Evolutionary conservation across 2,113 vertebrate genomes (phyloP), one percentile per base, ranked within the genome.

Genomic region (Myotis davidii): DNA sequence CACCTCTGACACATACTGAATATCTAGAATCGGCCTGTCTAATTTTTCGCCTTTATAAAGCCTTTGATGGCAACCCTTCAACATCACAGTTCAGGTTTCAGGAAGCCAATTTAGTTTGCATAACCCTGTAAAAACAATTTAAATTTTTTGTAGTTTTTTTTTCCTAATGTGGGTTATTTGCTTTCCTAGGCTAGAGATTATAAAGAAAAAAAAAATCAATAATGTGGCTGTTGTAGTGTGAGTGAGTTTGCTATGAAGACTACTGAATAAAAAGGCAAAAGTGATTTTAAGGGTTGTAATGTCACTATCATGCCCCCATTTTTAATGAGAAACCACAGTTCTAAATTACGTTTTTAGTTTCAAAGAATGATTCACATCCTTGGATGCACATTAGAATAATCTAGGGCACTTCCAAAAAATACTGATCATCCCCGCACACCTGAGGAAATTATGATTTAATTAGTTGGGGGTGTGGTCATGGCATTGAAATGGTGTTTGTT

Each of bases 131-230:
- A 95, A 95, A 90, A 48, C 8, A 88, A 52, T 42, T 84, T 69
- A 54, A 54, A 50, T 81, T 39, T 89, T 96, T 93, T 29, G 61
- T 83, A 29, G 20, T 21, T 78, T 91, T 78, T 83, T 42, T 29
- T 77, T 77, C n/a, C 14, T 32, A 90, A 78, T 45, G 9, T 61
- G 23, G 34, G 10, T 86, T 29, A 90, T 83, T 72, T 52, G 42
- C 70, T 94, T 81, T 84, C 20, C 39, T 81, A 70, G 61, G 17
- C 32, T 48, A 87, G 16, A 67, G 14, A 77, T 77, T 25, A 90
- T 92, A 77, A 90, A 82, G 18, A 48, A 82, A 72, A 5, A 81
- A 67, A 87, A 56, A 39, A 29, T 25, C 10, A 76, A 1, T 69
- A 73, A 64, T 34, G 6, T 29, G 12, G 23, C 50, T 50, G 5